Evolutionary conservation across 2,797 vertebrate species (phyloP).

Genomic region (Amblyraja radiata): DNA sequence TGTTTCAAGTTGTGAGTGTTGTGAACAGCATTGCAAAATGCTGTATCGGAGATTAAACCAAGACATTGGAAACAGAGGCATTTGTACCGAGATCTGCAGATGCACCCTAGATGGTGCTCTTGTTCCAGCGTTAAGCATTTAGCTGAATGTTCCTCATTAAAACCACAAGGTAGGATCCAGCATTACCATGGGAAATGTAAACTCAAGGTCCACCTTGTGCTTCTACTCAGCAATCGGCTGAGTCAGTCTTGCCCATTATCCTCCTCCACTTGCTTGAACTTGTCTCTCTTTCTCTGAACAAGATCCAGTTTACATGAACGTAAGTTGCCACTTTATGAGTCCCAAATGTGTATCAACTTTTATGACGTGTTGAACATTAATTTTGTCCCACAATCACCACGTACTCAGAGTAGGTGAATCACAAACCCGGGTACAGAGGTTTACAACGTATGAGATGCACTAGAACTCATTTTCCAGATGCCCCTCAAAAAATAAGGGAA

Average conservation of each 20-base stretch:
- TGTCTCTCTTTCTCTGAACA: background rate
- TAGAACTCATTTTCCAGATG: no score
- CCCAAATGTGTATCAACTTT: background rate
- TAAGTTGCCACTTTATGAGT: background rate
- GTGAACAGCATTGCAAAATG: background rate
- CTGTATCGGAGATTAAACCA: background rate
- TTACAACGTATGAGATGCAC: no score
- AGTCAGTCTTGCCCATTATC: background rate
- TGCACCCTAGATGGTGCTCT: slow-evolving; percentile 17
- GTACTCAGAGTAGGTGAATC: no score
- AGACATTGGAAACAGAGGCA: background rate
- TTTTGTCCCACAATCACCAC: background rate
- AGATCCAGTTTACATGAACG: background rate
- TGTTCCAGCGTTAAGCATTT: slow-evolving; percentile 1
- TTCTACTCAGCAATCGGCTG: no score
- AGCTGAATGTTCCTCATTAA: background rate
- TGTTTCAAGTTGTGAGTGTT: background rate
- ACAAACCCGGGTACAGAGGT: no score
- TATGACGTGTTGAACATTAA: background rate
- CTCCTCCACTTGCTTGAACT: background rate
- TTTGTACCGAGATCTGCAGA: background rate
- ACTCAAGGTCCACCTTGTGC: no score
- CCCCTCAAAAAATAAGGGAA: no score
- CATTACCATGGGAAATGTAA: background rate
- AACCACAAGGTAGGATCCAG: background rate